Percentiles rank a stretch among this genome's conserved stretches.
Conservation (phyloP, 1,140 invertebrate species). For the Idris sp. region DNA sequence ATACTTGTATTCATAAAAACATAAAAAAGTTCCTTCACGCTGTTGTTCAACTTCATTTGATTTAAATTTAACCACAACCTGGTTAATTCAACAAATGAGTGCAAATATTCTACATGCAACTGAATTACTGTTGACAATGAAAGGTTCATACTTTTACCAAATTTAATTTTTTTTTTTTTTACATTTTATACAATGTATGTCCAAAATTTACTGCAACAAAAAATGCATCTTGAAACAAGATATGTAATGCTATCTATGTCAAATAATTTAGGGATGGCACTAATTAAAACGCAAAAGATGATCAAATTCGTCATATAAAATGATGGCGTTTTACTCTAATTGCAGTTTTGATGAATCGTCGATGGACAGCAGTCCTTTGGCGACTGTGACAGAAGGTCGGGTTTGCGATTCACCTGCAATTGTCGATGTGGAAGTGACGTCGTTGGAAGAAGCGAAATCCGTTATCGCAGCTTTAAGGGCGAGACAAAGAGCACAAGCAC, state of each 20-base stretch:
- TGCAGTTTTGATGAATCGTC: conserved; percentile 76
- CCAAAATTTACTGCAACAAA: no score
- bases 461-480: conserved; percentile 78
- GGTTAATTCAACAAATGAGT: no score
- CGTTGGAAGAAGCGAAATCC: conserved; percentile 78
- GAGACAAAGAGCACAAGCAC: conserved; percentile 73
- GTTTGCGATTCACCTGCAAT: conserved; percentile 60
- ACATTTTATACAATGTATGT: no score
- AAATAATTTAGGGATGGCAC: no score
- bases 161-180: no score
- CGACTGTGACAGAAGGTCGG: conserved; percentile 66
- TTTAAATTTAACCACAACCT: conserved; percentile 38
- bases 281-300: no score
- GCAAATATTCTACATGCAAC: no score
- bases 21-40: conserved; percentile 35
- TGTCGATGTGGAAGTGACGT: conserved; percentile 74
- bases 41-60: conserved; percentile 37
- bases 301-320: conserved; percentile 53
- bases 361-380: conserved; percentile 73
- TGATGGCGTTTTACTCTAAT: conserved; percentile 55
- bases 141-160: no score
- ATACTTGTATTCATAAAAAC: conserved; percentile 27
- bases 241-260: no score
- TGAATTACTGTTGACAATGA: no score
- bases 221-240: no score